Base-by-base conservation (phyloP, 2,113 vertebrate genomes). In the Rhinoderma darwinii region DNA sequence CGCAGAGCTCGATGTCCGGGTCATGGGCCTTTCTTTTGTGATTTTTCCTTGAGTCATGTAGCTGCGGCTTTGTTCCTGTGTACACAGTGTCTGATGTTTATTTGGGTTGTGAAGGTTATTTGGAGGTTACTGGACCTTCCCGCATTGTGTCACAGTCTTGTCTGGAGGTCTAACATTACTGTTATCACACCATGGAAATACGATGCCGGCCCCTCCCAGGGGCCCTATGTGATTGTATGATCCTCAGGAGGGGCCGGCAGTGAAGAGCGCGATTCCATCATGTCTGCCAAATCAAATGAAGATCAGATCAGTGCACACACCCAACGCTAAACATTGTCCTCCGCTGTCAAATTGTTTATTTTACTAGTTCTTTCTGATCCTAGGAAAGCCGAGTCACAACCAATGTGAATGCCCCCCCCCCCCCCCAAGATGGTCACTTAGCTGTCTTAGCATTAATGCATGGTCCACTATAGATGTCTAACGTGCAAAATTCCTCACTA, bases 31-130 rank as follows among this genome's bases (percentile, higher is more conserved):
- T 61, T 81, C 78, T 51, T 41, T 39, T 59, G 51, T 56, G 27
- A 30, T 51, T 78, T 39, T 79, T 5, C 8, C 25, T 25, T 80
- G 56, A 82, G 39, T 82, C 79, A 82, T 61, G 1, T 0, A 66
- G 37, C 39, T 43, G 56, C 44, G 79, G 79, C 79, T 41, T 25
- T 7, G 59, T 44, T 82, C 78, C 78, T 44, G 54, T 39, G 32
- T 61, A 43, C 78, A 63, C 35, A 63, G 39, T 79, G 77, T 82
- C n/a, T 82, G 5, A 66, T 66, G 39, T 82, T 43, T 63, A 30
- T 82, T 82, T 82, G 79, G 79, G 79, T 82, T n/a, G 12, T 1
- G 17, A 43, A 37, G 59, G 79, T 82, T 63, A 82, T 43, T 82
- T 39, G 56, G n/a, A 82, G 79, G 79, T 43, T 27, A 43, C 22